Percentiles rank a stretch among this genome's conserved stretches.
Evolutionary conservation across 2,797 vertebrate species (phyloP).

Genomic region (Artibeus lituratus): DNA sequence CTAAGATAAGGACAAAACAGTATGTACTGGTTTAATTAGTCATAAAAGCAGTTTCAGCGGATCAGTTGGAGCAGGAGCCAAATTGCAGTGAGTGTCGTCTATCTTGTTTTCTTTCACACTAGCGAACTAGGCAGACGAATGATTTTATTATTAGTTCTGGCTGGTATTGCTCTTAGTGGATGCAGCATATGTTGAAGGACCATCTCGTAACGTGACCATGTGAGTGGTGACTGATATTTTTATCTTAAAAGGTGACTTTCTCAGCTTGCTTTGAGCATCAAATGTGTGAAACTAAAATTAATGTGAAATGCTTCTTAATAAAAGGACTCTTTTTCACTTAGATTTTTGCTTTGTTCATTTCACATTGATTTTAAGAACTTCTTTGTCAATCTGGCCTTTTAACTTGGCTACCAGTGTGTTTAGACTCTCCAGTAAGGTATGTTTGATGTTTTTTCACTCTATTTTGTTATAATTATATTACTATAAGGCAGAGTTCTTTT

Average conservation of each 20-base stretch:
- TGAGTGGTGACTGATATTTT: constrained; percentile 34
- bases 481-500: neutral
- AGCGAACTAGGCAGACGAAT: neutral
- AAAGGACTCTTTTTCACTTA: neutral
- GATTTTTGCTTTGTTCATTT: constrained; percentile 47
- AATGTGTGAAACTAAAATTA: neutral
- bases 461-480: neutral
- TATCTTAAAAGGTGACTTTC: constrained; percentile 39
- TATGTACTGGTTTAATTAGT: neutral
- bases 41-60: neutral
- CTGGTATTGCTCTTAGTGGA: neutral
- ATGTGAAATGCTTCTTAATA: constrained; percentile 29
- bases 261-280: constrained; percentile 11
- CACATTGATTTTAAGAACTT: neutral
- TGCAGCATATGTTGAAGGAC: neutral
- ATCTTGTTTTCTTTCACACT: neutral
- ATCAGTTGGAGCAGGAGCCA: neutral
- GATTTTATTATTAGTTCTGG: neutral
- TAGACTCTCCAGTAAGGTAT: constrained; percentile 20
- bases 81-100: neutral
- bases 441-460: neutral
- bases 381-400: neutral
- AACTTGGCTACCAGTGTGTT: neutral
- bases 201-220: neutral
- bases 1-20: neutral